These are phyloP conservation scores for Caenorhabditis brenneri DNA, from an alignment of 1,140 invertebrate species.

Conservation along the genomic window DNA sequence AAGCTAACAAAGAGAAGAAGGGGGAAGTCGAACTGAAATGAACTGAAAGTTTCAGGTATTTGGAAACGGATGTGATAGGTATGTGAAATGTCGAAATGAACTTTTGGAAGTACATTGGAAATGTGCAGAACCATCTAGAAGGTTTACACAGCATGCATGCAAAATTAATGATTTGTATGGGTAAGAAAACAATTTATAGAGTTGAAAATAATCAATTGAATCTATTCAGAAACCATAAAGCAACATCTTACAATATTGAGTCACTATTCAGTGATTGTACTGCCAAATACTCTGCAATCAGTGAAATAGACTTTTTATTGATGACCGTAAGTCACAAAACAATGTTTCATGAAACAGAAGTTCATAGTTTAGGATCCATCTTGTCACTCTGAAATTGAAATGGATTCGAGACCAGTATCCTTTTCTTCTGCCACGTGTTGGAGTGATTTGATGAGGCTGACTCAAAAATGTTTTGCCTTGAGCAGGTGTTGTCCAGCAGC, in stretches of 20 bases:
- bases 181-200: neutral
- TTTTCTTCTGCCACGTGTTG: constrained; percentile 10
- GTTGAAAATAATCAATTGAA: neutral
- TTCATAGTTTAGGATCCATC: neutral
- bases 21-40: neutral
- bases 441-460: constrained; percentile 31
- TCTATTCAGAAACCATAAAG: constrained; percentile 6
- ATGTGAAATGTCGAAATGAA: constrained; percentile 5
- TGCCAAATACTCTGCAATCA: constrained; percentile 16
- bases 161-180: constrained; percentile 23
- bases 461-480: constrained; percentile 13
- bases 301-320: constrained; percentile 1
- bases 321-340: constrained; percentile 4
- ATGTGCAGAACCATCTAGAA: constrained; percentile 29
- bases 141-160: constrained; percentile 9
- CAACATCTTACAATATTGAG: constrained; percentile 23
- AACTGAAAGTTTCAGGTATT: neutral
- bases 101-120: constrained; percentile 10
- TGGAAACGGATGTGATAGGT: constrained; percentile 14
- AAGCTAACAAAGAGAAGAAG: neutral
- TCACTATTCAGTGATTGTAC: constrained; percentile 3
- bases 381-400: constrained; percentile 2
- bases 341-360: neutral
- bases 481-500: constrained; percentile 28
- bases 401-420: neutral